Evolutionary conservation across 2,113 vertebrate genomes (phyloP), one percentile per base, ranked within the genome.

Genomic region (Terrapene triunguis): DNA sequence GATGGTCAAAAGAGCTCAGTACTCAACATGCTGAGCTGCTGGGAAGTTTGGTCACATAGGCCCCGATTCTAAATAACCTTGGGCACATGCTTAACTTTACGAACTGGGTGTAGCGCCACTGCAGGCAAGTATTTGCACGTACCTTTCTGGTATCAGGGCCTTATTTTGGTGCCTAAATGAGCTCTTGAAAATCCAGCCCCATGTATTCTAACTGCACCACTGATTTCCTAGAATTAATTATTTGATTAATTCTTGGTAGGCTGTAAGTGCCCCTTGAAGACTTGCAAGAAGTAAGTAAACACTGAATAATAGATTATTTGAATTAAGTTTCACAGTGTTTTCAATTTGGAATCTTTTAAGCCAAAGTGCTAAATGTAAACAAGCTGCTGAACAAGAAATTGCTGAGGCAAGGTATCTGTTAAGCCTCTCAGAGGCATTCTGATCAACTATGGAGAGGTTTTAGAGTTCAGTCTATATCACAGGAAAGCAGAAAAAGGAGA

Each of bases 221-320:
- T 59, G 21, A 16, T 79, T 94, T 89, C 10, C 62, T 51, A 21
- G 6, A 48, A 19, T 27, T 44, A 53, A 53, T 69, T 32, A 47
- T 82, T 80, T 50, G 80, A 47, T 74, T 91, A 82, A 84, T 74
- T 85, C 53, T 19, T 62, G 24, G 65, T 55, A 86, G 83, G 47
- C 2, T 42, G 4, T 6, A 22, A 80, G 69, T 38, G n/a, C 8
- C 65, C 16, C 79, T 27, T n/a, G 55, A 82, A 88, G 59, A 48
- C 65, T 50, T 25, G 29, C 44, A 86, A 89, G 55, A 85, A 89
- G 32, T 1, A 3, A 96, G 90, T 11, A 97, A 87, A 29, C 53
- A 57, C 10, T 83, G 87, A 69, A 44, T 80, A 84, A 95, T 94
- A 25, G 80, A 59, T 38, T 57, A 93, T 50, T 84, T 90, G 79